These are phyloP conservation scores for Spatula versicolor DNA, from an alignment of 2,797 vertebrate genomes.

Conservation along the genomic window DNA sequence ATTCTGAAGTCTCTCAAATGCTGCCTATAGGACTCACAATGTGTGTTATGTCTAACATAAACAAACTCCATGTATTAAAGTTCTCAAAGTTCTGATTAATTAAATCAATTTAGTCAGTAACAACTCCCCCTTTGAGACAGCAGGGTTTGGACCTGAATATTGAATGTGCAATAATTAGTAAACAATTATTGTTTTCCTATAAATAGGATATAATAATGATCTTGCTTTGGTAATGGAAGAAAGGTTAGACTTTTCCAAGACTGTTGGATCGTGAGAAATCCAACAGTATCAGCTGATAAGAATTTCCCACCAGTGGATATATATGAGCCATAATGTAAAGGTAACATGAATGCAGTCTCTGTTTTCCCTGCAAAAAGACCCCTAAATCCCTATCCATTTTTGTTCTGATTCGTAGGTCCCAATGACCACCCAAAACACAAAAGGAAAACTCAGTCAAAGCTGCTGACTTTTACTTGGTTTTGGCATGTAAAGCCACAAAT, in stretches of 20 bases:
- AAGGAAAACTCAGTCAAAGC: slow-evolving; percentile 19
- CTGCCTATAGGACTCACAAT: background rate
- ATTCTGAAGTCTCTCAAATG: background rate
- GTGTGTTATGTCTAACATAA: background rate
- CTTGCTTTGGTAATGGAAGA: background rate
- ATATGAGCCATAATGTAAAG: background rate
- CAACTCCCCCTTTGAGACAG: background rate
- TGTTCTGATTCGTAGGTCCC: background rate
- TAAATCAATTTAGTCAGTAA: background rate
- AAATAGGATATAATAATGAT: background rate
- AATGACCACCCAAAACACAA: slow-evolving; percentile 47
- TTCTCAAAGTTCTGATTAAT: background rate
- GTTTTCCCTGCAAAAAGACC: background rate
- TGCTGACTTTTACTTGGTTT: background rate
- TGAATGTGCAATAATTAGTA: background rate
- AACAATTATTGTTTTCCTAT: background rate
- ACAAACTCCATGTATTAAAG: background rate
- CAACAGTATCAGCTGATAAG: background rate
- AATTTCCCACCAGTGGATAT: background rate
- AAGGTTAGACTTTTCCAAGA: slow-evolving; percentile 4
- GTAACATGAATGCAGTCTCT: background rate
- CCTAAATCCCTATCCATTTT: background rate
- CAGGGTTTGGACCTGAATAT: background rate
- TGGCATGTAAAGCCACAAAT: slow-evolving; percentile 31
- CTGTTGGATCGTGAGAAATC: background rate